These are phyloP conservation scores for Strongylocentrotus purpuratus DNA, from an alignment of 35 echinoderm and acorn worm genomes.

Conservation along the genomic window DNA sequence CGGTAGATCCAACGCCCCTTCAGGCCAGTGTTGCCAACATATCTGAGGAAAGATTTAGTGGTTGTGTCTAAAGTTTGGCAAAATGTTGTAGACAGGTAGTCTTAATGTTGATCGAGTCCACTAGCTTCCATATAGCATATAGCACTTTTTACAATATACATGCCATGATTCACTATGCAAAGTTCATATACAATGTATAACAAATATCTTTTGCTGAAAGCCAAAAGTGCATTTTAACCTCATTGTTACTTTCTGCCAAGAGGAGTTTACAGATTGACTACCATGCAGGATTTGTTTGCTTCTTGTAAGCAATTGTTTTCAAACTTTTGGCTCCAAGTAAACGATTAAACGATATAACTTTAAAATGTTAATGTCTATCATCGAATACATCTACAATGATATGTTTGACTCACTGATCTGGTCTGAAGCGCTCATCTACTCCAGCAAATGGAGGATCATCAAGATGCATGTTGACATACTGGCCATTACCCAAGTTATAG, in stretches of 20 bases:
- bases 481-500: conserved; percentile 66
- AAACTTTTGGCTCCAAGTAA: background rate
- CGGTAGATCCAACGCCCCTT: conserved; percentile 87
- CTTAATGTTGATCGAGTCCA: background rate
- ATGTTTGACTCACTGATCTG: conserved; percentile 60
- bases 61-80: background rate
- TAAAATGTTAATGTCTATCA: background rate
- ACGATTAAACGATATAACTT: background rate
- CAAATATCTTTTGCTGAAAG: no score
- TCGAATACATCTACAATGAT: background rate
- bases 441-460: conserved; percentile 56
- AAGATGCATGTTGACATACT: conserved; percentile 59
- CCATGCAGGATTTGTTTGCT: no score
- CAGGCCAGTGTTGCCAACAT: conserved; percentile 74
- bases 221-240: no score
- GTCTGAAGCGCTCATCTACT: conserved; percentile 49
- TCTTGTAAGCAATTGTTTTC: background rate
- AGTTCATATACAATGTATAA: no score
- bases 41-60: background rate
- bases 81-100: no score
- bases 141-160: no score
- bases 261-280: no score
- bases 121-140: background rate
- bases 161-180: no score
- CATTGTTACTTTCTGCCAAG: no score